Evolutionary conservation across 1,140 invertebrate genomes (phyloP), one percentile per base, ranked within the genome.

Genomic region (Ceratina japonica): DNA sequence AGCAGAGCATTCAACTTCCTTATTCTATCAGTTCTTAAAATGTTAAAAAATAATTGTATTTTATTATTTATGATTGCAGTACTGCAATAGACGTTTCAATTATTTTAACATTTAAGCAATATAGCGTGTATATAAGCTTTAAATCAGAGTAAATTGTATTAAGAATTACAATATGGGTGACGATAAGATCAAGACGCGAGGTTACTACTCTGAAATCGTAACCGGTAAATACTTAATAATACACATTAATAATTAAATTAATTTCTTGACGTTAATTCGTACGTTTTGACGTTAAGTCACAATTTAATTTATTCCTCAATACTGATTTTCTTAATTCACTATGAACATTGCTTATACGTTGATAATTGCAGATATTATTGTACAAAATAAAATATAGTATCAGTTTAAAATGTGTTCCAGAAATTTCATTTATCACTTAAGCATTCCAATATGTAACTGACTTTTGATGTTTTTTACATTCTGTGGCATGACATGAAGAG

Each of bases 141-240:
- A 3, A 12, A 27, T 2, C 2, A 27, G 24, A 31, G 15, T 75
- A 51, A 27, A 16, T 4, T 15, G 18, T 10, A 18, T 1, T 0
- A 5, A 20, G 18, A 1, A 1, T 2, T 22, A 37, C 52, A 37
- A 70, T 73, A 75, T 74, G n/a, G 56, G 79, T 16, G 31, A 64
- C 27, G 18, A 4, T 8, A 37, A 12, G 0, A 13, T 27, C 18
- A 31, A 18, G 37, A 85, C 54, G 63, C 69, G 82, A 20, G 80
- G 84, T 72, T 89, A 89, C 63, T 89, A 88, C 68, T 89, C 88
- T 1, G 87, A 89, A 70, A 68, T 85, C 8, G 51, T 87, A 4
- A 87, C 62, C 5, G 83, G 81, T 83, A 18, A 56, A 70, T 58
- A 82, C 56, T 1, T 12, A 3, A 52, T 37, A 7, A 37, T 37